Evolutionary conservation across 2,797 vertebrate species (phyloP).

Genomic region (Tadarida brasiliensis): DNA sequence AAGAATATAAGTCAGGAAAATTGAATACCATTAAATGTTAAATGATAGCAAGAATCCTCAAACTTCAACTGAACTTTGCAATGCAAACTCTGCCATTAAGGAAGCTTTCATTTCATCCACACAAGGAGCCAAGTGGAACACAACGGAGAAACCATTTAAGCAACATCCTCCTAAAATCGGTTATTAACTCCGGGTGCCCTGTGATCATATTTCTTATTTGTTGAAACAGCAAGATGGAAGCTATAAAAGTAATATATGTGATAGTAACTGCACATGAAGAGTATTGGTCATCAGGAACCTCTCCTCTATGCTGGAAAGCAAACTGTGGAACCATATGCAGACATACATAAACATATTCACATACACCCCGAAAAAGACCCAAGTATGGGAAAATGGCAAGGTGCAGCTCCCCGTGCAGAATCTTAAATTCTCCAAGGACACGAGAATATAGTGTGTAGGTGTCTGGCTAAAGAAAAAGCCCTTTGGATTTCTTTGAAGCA

Average conservation of each 20-base stretch:
- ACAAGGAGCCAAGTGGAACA: slow-evolving; percentile 48
- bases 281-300: slow-evolving; percentile 43
- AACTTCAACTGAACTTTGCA: slow-evolving; percentile 25
- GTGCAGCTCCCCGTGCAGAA: background rate
- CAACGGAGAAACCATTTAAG: slow-evolving; percentile 79
- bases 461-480: background rate
- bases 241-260: slow-evolving; percentile 74
- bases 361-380: background rate
- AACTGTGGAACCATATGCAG: background rate
- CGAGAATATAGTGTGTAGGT: background rate
- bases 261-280: slow-evolving; percentile 33
- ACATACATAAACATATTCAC: background rate
- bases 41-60: slow-evolving; percentile 43
- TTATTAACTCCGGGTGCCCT: slow-evolving; percentile 75
- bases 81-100: background rate
- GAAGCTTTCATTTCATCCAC: slow-evolving; percentile 77
- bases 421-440: background rate
- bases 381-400: background rate
- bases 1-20: slow-evolving; percentile 55
- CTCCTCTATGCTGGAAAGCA: background rate
- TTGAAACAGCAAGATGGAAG: slow-evolving; percentile 65
- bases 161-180: slow-evolving; percentile 76
- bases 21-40: slow-evolving; percentile 24
- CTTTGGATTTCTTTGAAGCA: slow-evolving; percentile 52
- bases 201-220: slow-evolving; percentile 72